Evolutionary conservation across 2,797 vertebrate genomes (phyloP).

Genomic region (Peromyscus aztecus): DNA sequence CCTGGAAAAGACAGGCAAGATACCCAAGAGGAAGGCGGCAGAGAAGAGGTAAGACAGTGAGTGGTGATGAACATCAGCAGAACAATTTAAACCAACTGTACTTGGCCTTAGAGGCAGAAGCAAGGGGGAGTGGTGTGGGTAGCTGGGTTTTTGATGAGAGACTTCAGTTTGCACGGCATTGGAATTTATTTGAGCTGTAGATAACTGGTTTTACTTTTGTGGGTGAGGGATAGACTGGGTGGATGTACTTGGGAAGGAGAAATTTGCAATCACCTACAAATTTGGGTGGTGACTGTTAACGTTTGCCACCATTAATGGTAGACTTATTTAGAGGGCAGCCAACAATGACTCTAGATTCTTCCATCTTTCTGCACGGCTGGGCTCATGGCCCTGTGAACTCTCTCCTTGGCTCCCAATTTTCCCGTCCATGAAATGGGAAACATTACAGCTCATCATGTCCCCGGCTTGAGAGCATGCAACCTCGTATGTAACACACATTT

Average conservation of each 20-base stretch:
- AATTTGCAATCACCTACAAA: not conserved
- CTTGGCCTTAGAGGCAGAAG: not conserved
- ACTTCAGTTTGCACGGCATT: not conserved
- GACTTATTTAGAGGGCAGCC: not conserved
- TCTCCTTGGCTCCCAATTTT: constrained; percentile 32
- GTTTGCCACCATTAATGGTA: too few relatives aligned
- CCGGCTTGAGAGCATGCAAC: not conserved
- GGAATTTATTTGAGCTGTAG: not conserved
- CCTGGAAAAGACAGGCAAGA: constrained; percentile 28
- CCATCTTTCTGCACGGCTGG: not conserved
- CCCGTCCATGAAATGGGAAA: not conserved
- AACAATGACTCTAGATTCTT: not conserved
- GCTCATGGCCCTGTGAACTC: not conserved
- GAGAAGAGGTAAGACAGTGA: not conserved
- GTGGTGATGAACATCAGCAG: not conserved
- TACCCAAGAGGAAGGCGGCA: not conserved
- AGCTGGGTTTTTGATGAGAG: not conserved
- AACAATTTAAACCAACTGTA: not conserved
- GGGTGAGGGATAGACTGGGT: not conserved
- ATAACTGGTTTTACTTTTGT: not conserved
- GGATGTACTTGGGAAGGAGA: not conserved
- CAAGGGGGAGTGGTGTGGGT: not conserved
- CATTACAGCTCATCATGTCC: not conserved
- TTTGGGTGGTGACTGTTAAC: not conserved
- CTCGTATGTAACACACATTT: not conserved